phyloP scores from a whole-genome alignment of 1,140 invertebrate genomes.

The Papilio glaucus region DNA sequence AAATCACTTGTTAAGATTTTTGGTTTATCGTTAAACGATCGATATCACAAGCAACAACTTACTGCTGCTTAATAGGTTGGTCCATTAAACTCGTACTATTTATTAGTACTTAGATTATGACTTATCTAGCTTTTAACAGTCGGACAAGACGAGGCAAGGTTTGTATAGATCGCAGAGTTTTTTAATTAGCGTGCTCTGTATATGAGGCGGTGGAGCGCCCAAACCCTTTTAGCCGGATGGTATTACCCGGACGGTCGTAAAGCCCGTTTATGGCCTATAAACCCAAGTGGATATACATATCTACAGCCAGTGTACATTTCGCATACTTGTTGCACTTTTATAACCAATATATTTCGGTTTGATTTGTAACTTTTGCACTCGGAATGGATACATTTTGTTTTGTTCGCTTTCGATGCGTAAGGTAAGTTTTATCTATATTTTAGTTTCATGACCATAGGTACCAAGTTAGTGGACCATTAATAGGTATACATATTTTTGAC shows the following conservation, averaged over 20 bases:
- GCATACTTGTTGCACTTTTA: slow-evolving; percentile 82
- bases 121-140: slow-evolving; percentile 2
- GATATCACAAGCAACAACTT: too few species aligned
- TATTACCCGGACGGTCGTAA: slow-evolving; percentile 78
- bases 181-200: slow-evolving; percentile 68
- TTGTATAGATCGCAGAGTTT: slow-evolving; percentile 43
- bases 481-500: too few species aligned
- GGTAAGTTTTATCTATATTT: slow-evolving; percentile 1
- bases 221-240: slow-evolving; percentile 79
- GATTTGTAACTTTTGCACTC: slow-evolving; percentile 76
- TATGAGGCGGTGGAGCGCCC: slow-evolving; percentile 57
- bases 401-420: slow-evolving; percentile 42
- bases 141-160: background rate
- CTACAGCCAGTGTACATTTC: slow-evolving; percentile 60
- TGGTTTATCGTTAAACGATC: too few species aligned
- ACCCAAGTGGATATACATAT: slow-evolving; percentile 79
- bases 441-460: slow-evolving; percentile 16
- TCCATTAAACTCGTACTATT: background rate
- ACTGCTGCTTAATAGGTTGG: background rate
- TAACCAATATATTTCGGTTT: slow-evolving; percentile 80
- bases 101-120: background rate
- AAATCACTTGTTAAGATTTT: too few species aligned
- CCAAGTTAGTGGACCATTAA: background rate
- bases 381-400: slow-evolving; percentile 60
- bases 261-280: slow-evolving; percentile 75